A percentile compares a stretch with the other conserved stretches of the same genome.
These are phyloP conservation scores for Euproctis similis DNA, from an alignment of 2,888 invertebrate species.

Conservation along the genomic window DNA sequence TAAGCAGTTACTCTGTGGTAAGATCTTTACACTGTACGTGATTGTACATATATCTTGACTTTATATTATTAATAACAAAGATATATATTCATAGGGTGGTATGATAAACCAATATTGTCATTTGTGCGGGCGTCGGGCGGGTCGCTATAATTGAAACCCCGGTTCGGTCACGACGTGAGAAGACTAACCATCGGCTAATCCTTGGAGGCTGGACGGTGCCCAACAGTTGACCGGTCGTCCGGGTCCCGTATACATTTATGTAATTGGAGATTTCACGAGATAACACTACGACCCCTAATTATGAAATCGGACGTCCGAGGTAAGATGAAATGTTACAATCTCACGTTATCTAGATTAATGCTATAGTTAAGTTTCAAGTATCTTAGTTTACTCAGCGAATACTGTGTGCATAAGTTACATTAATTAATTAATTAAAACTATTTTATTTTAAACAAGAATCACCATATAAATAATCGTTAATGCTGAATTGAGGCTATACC, in stretches of 20 bases:
- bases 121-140: slow-evolving; percentile 35
- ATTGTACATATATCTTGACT: too few species aligned
- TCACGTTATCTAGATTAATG: slow-evolving; percentile 21
- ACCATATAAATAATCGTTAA: too few species aligned
- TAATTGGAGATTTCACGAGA: slow-evolving; percentile 72
- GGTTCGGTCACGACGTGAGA: slow-evolving; percentile 61
- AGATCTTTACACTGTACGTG: too few species aligned
- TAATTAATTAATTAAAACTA: neutral
- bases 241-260: slow-evolving; percentile 36
- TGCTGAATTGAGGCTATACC: too few species aligned
- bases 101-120: slow-evolving; percentile 58
- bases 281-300: slow-evolving; percentile 64
- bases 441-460: too few species aligned
- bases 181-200: slow-evolving; percentile 64
- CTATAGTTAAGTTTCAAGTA: slow-evolving; percentile 13
- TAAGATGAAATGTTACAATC: slow-evolving; percentile 21
- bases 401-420: slow-evolving; percentile 6
- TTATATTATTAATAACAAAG: slow-evolving; percentile 27
- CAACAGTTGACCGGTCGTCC: slow-evolving; percentile 25
- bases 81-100: slow-evolving; percentile 43
- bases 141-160: slow-evolving; percentile 61
- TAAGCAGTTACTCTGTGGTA: too few species aligned
- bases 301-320: slow-evolving; percentile 35
- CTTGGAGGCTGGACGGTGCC: slow-evolving; percentile 31
- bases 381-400: slow-evolving; percentile 1